Conservation (phyloP, 2,113 vertebrate species). For the Heterochromis multidens region DNA sequence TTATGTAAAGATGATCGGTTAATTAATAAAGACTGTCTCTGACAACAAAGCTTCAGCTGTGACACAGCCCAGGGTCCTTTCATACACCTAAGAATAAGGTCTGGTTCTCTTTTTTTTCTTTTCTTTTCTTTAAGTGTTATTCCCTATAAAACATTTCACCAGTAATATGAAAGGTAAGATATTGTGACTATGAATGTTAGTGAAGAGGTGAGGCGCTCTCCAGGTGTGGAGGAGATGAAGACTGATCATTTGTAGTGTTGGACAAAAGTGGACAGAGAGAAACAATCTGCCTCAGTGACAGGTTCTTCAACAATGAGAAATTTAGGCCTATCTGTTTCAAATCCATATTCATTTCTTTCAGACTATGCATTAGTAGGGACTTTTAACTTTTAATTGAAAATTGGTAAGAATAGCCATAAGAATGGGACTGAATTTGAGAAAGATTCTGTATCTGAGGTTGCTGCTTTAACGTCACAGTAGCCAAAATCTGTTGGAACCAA, state of each 20-base stretch:
- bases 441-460: background rate
- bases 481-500: background rate
- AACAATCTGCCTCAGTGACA: background rate
- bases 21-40: constrained; percentile 52
- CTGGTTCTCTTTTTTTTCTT: background rate
- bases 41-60: constrained; percentile 30
- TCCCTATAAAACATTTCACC: background rate
- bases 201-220: background rate
- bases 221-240: constrained; percentile 30
- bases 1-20: constrained; percentile 54
- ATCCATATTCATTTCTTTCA: background rate
- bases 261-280: constrained; percentile 12
- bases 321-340: background rate
- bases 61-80: constrained; percentile 10
- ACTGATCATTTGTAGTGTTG: constrained; percentile 22
- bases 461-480: background rate
- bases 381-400: background rate
- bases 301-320: background rate
- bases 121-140: background rate
- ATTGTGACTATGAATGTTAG: constrained; percentile 20
- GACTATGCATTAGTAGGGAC: background rate
- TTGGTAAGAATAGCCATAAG: background rate
- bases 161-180: background rate
- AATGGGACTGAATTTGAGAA: background rate
- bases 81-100: constrained; percentile 7